Percentiles rank a stretch among this genome's conserved stretches.
Conservation (phyloP, 2,113 vertebrate species). For the Tragelaphus strepsiceros region DNA sequence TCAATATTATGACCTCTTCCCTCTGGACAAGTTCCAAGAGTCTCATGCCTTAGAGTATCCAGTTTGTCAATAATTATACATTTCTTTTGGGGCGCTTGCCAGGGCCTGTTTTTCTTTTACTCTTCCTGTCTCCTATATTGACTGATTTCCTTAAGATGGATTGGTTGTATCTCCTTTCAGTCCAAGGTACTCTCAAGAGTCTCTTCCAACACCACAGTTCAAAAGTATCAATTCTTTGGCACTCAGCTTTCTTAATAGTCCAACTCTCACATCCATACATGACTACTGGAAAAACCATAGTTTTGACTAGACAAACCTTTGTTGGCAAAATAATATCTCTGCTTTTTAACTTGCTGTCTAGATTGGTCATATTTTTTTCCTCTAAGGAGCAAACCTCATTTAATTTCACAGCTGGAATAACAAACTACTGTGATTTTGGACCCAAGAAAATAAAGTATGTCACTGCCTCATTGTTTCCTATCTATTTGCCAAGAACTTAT, state of each 20-base stretch:
- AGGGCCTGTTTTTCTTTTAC: neutral
- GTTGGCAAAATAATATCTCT: too few relatives aligned
- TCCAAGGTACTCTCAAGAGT: neutral
- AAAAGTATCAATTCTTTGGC: neutral
- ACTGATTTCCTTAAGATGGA: neutral
- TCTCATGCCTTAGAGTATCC: neutral
- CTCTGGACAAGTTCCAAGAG: neutral
- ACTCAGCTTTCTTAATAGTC: neutral
- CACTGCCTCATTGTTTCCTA: neutral
- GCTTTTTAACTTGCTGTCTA: neutral
- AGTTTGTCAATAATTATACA: neutral
- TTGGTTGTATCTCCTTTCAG: neutral
- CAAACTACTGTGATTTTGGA: neutral
- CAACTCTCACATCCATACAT: neutral
- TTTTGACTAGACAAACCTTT: neutral
- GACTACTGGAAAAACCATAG: neutral
- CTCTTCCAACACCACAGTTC: neutral
- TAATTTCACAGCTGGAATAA: neutral
- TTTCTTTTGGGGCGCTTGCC: rapidly evolving
- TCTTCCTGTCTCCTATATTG: neutral
- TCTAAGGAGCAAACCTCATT: neutral
- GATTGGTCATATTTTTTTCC: neutral
- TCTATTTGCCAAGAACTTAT: neutral
- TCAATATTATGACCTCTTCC: neutral
- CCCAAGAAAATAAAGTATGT: neutral